These are phyloP conservation scores for Dinothrombium tinctorium DNA, from an alignment of 1,140 invertebrate species.

Conservation along the genomic window DNA sequence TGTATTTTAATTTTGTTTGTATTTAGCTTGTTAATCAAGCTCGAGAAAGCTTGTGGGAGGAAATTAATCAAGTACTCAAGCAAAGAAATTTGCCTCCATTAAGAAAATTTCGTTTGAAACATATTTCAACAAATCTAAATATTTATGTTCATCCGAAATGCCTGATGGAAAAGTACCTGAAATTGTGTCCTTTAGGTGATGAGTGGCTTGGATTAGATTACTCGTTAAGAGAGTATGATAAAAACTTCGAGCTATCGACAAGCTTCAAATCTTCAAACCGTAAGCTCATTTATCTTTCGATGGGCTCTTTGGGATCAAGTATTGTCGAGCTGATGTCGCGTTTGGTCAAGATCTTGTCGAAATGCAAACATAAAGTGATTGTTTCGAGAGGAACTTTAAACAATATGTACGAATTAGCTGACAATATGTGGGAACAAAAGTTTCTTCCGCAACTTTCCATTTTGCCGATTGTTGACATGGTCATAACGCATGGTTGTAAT, in stretches of 20 bases:
- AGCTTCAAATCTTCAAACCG: not conserved
- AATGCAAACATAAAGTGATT: not conserved
- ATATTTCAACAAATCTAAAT: not conserved
- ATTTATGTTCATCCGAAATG: not conserved
- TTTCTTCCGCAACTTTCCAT: slow-evolving; percentile 6
- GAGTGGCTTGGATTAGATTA: not conserved
- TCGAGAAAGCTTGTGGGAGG: no score
- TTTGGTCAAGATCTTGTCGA: not conserved
- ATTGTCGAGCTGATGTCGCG: slow-evolving; percentile 6
- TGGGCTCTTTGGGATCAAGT: slow-evolving; percentile 14
- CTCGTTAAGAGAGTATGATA: not conserved
- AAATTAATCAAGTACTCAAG: no score
- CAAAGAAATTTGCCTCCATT: no score
- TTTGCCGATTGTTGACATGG: slow-evolving; percentile 5
- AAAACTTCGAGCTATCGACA: slow-evolving; percentile 6
- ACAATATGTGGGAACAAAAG: slow-evolving; percentile 7
- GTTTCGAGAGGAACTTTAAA: not conserved
- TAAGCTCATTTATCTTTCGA: slow-evolving; percentile 11
- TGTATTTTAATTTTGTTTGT: no score
- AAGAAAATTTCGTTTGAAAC: no score
- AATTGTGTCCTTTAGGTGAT: not conserved
- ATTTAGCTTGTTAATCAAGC: no score
- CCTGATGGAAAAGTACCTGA: not conserved
- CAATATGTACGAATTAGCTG: not conserved
- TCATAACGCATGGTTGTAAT: slow-evolving; percentile 8